These are phyloP conservation scores for Synergus umbraculus DNA, from an alignment of 2,888 invertebrate species.

Conservation along the genomic window DNA sequence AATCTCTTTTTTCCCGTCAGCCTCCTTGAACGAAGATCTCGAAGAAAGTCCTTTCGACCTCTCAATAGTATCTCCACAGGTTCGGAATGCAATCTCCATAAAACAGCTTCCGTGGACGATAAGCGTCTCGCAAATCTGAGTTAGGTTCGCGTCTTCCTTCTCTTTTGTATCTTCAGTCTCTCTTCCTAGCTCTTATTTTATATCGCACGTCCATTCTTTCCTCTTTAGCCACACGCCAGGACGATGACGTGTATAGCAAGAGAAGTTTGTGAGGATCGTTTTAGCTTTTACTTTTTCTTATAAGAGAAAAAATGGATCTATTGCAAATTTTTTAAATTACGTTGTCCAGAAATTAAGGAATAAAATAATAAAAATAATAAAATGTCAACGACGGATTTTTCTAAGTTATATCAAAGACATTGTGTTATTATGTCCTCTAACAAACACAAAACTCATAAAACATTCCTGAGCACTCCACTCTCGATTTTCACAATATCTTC, in stretches of 20 bases:
- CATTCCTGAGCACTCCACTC: slow-evolving; percentile 38
- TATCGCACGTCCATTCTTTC: slow-evolving; percentile 45
- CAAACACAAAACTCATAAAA: not conserved
- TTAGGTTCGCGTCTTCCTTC: slow-evolving; percentile 54
- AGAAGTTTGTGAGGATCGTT: slow-evolving; percentile 56
- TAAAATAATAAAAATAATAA: too few relatives aligned
- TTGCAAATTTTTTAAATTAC: too few relatives aligned
- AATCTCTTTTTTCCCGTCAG: slow-evolving; percentile 49
- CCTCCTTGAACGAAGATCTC: slow-evolving; percentile 50
- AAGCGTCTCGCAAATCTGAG: slow-evolving; percentile 66
- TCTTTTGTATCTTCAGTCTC: not conserved
- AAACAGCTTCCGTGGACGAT: slow-evolving; percentile 68
- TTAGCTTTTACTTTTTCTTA: slow-evolving; percentile 23
- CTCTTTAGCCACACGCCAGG: slow-evolving; percentile 52
- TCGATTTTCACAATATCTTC: slow-evolving; percentile 42
- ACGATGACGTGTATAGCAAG: slow-evolving; percentile 33
- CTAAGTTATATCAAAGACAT: slow-evolving; percentile 59
- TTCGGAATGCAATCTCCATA: slow-evolving; percentile 75
- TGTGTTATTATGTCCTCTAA: not conserved
- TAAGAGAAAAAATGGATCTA: slow-evolving; percentile 16
- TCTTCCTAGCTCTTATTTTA: slow-evolving; percentile 41
- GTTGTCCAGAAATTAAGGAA: not conserved
- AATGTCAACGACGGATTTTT: slow-evolving; percentile 63
- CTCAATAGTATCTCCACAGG: slow-evolving; percentile 69
- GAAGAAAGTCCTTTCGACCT: slow-evolving; percentile 63